phyloP scores from a whole-genome alignment of 2,113 vertebrate genomes.

The Dunckerocampus dactyliophorus region DNA sequence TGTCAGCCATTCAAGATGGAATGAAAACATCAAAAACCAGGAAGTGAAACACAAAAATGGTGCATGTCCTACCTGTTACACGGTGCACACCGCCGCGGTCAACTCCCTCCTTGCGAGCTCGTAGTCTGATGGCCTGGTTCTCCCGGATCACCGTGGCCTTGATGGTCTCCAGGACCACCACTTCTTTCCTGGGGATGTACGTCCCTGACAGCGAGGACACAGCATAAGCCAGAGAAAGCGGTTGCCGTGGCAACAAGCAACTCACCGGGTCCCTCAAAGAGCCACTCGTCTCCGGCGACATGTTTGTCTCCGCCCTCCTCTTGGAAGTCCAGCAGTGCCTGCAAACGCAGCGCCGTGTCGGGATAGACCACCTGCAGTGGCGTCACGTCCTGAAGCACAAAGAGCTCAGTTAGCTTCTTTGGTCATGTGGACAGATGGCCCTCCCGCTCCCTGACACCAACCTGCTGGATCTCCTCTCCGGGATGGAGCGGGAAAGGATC shows the following conservation, averaged over 20 bases:
- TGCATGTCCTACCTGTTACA: constrained; percentile 72
- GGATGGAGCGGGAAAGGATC: constrained; percentile 86
- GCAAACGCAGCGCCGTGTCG: constrained; percentile 84
- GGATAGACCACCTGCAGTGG: constrained; percentile 85
- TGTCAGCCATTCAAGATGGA: background rate
- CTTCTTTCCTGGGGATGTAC: constrained; percentile 87
- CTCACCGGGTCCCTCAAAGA: constrained; percentile 87
- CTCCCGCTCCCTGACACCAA: constrained; percentile 24
- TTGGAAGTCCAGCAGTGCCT: constrained; percentile 83
- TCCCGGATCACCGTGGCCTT: constrained; percentile 82
- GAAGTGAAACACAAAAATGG: no score
- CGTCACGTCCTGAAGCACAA: constrained; percentile 69
- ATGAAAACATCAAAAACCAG: background rate
- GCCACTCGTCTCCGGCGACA: constrained; percentile 87
- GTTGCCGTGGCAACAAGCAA: background rate
- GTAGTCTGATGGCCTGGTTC: constrained; percentile 85
- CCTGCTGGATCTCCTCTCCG: constrained; percentile 80
- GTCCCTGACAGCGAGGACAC: constrained; percentile 72
- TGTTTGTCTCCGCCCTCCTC: constrained; percentile 65
- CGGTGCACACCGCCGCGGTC: constrained; percentile 74
- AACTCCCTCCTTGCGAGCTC: constrained; percentile 81
- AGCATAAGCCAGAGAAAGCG: background rate
- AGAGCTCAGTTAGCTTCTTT: no score
- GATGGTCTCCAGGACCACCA: constrained; percentile 79
- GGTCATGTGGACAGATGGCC: background rate